Base-by-base conservation (phyloP, 2,113 vertebrate species). In the Clarias gariepinus region DNA sequence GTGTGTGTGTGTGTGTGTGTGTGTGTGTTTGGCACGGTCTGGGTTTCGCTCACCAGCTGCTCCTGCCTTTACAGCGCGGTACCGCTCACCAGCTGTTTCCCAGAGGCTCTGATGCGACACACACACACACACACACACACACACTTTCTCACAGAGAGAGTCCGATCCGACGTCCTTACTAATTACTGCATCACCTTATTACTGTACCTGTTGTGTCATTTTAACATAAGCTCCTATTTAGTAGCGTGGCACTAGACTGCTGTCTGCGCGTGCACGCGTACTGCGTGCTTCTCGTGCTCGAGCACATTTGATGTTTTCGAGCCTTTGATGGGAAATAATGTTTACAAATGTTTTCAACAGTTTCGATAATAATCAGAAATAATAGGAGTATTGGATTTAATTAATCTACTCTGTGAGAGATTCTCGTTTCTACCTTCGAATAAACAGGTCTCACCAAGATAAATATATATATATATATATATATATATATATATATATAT, bases 41-140 rank as follows among this genome's bases (percentile, higher is more conserved):
- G 69, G 55, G 82, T 82, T 68, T 64, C 96, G 95, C 91, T 91
- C 91, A 91, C 95, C 96, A 96, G 96, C 96, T 96, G 96, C 94
- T 94, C 84, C 81, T 91, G 88, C 91, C 66, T 92, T 90, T 33
- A 88, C 88, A 73, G 82, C 91, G 91, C 92, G 91, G 90, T 36
- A 33, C 93, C 91, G 93, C 91, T 92, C 89, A 94, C 92, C 96
- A 96, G 96, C 95, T 96, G 96, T 90, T 92, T 88, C 77, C 93
- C 92, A 83, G 82, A 88, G 86, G 89, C 91, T 88, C 90, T 92
- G 81, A 92, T 82, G 85, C 83, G 71, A 79, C 87, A 63, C 28
- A 8, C 47, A 8, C 47, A 47, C 47, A 47, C 47, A 47, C 41
- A 7, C 41, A 47, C 41, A 41, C 41, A 36, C 36, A 36, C 36